These are phyloP conservation scores for Epizoanthus illoricatus DNA, from an alignment of 92 coral and sea anemone species.

Conservation along the genomic window DNA sequence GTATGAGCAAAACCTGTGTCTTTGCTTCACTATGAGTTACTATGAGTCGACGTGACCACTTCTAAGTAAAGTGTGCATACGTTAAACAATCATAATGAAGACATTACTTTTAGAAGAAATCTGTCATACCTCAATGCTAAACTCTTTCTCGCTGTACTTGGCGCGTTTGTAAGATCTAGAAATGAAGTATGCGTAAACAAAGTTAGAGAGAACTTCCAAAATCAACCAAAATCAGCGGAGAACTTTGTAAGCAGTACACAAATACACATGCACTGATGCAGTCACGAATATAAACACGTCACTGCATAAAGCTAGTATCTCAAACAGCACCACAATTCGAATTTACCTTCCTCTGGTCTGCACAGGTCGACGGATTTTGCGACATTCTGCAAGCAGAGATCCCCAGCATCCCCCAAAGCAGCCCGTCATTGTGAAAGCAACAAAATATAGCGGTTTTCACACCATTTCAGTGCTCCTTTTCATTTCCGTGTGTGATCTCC, in stretches of 20 bases:
- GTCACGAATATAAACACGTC: too few species aligned
- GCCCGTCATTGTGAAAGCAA: slow-evolving; percentile 58
- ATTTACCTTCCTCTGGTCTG: slow-evolving; percentile 68
- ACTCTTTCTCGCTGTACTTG: slow-evolving; percentile 68
- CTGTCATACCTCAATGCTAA: slow-evolving; percentile 72
- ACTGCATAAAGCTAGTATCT: background rate
- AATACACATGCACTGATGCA: too few species aligned
- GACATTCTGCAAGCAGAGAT: slow-evolving; percentile 67
- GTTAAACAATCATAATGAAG: too few species aligned
- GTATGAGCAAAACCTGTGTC: too few species aligned
- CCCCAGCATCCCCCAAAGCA: slow-evolving; percentile 92
- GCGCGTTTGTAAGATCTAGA: slow-evolving; percentile 73
- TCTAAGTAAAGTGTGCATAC: too few species aligned
- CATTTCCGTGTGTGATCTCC: slow-evolving; percentile 16
- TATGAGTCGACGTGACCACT: too few species aligned
- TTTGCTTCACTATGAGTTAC: too few species aligned
- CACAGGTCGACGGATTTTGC: slow-evolving; percentile 78
- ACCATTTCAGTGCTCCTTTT: slow-evolving; percentile 9
- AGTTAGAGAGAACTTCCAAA: background rate
- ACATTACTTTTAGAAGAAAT: too few species aligned
- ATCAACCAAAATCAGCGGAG: background rate
- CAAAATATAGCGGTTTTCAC: slow-evolving; percentile 7
- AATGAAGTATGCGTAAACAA: background rate
- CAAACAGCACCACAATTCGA: too few species aligned
- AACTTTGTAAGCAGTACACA: background rate